These are phyloP conservation scores for Drosophila quadrilineata DNA, from an alignment of 1,140 invertebrate species.

Conservation along the genomic window DNA sequence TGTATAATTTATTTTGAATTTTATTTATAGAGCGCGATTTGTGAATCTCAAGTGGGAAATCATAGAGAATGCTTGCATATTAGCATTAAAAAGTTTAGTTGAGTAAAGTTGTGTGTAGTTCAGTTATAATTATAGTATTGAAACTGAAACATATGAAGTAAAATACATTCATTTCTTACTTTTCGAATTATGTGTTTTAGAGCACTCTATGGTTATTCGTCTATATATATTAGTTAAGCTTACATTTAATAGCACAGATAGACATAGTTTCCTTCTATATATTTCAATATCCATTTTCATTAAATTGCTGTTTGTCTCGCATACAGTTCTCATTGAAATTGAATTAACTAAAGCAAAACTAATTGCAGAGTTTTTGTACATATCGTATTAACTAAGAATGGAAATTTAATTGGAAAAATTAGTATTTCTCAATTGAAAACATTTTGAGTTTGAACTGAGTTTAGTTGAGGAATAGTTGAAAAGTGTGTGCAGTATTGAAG, in stretches of 20 bases:
- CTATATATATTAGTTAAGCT: constrained; percentile 55
- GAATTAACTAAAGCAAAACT: constrained; percentile 13
- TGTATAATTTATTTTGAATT: constrained; percentile 41
- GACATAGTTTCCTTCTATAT: constrained; percentile 55
- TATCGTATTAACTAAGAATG: constrained; percentile 18
- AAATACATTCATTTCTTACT: too few species aligned
- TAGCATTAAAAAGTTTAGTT: constrained; percentile 3
- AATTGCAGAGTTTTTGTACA: constrained; percentile 53
- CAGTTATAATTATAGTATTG: too few species aligned
- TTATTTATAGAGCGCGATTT: constrained; percentile 24
- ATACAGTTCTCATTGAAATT: constrained; percentile 19
- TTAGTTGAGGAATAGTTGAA: background rate
- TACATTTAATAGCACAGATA: constrained; percentile 80
- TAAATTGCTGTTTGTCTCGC: too few species aligned
- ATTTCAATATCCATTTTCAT: constrained; percentile 33
- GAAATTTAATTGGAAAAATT: background rate
- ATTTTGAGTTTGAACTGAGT: constrained; percentile 24
- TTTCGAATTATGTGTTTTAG: constrained; percentile 21
- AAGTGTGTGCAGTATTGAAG: constrained; percentile 5
- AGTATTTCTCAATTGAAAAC: constrained; percentile 5
- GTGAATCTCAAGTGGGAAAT: constrained; percentile 17
- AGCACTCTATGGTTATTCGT: constrained; percentile 33
- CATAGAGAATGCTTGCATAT: constrained; percentile 6
- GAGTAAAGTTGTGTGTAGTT: background rate
- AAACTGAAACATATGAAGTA: too few species aligned